Evolutionary conservation across 2,888 invertebrate species (phyloP).

Genomic region (Lysandra bellargus): DNA sequence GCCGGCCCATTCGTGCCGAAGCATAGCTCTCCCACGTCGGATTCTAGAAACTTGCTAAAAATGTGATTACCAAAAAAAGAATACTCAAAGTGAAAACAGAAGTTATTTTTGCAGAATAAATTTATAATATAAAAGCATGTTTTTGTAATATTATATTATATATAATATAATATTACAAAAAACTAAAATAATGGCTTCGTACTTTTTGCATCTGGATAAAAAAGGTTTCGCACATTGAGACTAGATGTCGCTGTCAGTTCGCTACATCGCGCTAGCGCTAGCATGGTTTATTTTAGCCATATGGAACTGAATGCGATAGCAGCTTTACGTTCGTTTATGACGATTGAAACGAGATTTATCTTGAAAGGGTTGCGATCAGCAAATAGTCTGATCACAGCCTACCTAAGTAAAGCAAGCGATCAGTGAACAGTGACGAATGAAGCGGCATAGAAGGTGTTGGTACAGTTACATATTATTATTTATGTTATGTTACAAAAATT

Average conservation of each 20-base stretch:
- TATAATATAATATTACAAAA: neutral
- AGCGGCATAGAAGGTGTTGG: too few species aligned
- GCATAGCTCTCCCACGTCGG: too few species aligned
- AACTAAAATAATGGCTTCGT: neutral
- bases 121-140: too few species aligned
- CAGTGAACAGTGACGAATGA: too few species aligned
- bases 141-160: too few species aligned
- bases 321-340: slow-evolving; percentile 35
- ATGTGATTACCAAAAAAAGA: neutral
- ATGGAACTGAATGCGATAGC: neutral
- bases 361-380: slow-evolving; percentile 44
- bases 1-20: too few species aligned
- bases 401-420: neutral
- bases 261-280: slow-evolving; percentile 43
- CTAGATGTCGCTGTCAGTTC: slow-evolving; percentile 43
- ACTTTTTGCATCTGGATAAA: neutral
- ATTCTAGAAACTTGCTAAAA: neutral
- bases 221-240: neutral
- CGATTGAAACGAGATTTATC: slow-evolving; percentile 47
- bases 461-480: too few species aligned
- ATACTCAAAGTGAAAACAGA: too few species aligned
- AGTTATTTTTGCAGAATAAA: too few species aligned
- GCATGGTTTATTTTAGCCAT: neutral
- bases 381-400: slow-evolving; percentile 35
- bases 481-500: too few species aligned